These are phyloP conservation scores for Stegana nigrithorax DNA, from an alignment of 2,888 invertebrate species.

Conservation along the genomic window DNA sequence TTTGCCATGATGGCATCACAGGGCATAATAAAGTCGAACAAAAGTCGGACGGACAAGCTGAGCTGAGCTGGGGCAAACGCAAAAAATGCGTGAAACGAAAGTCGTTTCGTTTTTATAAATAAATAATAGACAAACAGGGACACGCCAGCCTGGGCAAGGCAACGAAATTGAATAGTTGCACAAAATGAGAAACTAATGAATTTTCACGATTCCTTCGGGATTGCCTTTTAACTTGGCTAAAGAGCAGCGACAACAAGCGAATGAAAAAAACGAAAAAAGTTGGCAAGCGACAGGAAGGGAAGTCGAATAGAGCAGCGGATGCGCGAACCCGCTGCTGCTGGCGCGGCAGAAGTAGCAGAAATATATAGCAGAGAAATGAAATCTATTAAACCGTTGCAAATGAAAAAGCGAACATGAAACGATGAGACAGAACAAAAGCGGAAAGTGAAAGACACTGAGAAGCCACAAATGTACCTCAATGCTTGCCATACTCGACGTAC, in stretches of 20 bases:
- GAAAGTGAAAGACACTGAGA: conserved; percentile 32
- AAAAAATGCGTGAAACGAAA: too few relatives aligned
- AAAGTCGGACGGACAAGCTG: too few relatives aligned
- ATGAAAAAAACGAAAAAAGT: too few relatives aligned
- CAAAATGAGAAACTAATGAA: conserved; percentile 56
- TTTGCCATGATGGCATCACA: conserved; percentile 10
- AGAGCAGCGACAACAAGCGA: not conserved
- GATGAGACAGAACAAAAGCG: not conserved
- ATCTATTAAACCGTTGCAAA: conserved; percentile 10
- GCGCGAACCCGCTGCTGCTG: too few relatives aligned
- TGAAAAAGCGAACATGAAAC: not conserved
- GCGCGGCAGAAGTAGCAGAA: not conserved
- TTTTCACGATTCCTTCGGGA: conserved; percentile 49
- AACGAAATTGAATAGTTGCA: conserved; percentile 6
- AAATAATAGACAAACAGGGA: not conserved
- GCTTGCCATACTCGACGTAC: conserved; percentile 18
- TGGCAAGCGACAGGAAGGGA: too few relatives aligned
- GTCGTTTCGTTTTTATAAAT: not conserved
- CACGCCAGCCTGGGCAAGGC: too few relatives aligned
- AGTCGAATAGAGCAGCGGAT: not conserved
- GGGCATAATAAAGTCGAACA: conserved; percentile 7
- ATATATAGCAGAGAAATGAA: conserved; percentile 2
- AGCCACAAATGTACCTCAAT: conserved; percentile 41
- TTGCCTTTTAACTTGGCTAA: conserved; percentile 33
- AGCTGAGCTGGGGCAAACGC: not conserved